These are phyloP conservation scores for Pteropus alecto DNA, from an alignment of 2,113 vertebrate species.

Conservation along the genomic window DNA sequence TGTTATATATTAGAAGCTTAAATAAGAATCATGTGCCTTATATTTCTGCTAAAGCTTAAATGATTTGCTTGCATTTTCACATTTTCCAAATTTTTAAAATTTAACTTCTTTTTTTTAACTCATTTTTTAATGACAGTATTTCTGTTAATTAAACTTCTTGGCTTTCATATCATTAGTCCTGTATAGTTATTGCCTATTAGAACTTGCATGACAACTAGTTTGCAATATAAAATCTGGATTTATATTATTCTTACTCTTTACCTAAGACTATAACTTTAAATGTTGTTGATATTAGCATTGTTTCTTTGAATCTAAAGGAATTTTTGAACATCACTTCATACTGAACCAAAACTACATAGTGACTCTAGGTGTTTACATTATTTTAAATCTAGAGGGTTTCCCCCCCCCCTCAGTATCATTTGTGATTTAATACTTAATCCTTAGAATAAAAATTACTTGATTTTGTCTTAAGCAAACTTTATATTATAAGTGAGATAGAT, in stretches of 20 bases:
- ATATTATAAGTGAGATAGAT: not conserved
- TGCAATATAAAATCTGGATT: not conserved
- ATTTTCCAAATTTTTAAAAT: not conserved
- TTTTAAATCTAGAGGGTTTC: not conserved
- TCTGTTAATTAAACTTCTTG: not conserved
- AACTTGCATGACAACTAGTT: not conserved
- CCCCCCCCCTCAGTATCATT: not conserved
- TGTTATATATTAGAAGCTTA: not conserved
- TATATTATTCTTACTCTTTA: not conserved
- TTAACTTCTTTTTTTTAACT: not conserved
- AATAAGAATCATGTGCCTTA: not conserved
- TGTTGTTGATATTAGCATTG: not conserved
- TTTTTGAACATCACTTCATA: not conserved
- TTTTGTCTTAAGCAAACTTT: not conserved
- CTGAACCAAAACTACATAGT: not conserved
- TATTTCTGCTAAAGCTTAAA: not conserved
- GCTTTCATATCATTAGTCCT: not conserved
- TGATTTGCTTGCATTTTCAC: not conserved
- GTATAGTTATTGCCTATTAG: not conserved
- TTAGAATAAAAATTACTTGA: not conserved
- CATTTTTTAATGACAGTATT: not conserved
- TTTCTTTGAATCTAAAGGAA: not conserved
- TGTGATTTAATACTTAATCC: not conserved
- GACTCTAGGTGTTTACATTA: not conserved
- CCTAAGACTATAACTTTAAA: not conserved